Percentiles rank a stretch among this genome's conserved stretches.
phyloP scores from a whole-genome alignment of 2,797 vertebrate genomes.

The Melanotaenia nigrans region DNA sequence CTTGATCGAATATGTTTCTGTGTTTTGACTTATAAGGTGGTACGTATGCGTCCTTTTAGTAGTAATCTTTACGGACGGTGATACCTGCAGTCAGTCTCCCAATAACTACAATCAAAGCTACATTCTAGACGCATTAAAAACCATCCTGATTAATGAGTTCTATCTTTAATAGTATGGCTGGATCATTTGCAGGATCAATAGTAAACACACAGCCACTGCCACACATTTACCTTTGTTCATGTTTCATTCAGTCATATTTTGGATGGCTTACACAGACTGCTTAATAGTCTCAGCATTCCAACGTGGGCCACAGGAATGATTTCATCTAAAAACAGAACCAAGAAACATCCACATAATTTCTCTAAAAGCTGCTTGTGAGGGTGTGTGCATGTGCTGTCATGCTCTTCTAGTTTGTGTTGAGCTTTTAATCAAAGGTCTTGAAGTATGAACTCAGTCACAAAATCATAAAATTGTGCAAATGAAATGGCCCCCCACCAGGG shows the following conservation, averaged over 20 bases:
- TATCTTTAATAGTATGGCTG: not conserved
- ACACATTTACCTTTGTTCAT: not conserved
- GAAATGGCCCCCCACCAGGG: too few species aligned
- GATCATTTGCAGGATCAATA: conserved; percentile 27
- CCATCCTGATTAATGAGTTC: not conserved
- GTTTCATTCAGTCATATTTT: conserved; percentile 16
- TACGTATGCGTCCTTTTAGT: not conserved
- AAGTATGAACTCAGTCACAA: not conserved
- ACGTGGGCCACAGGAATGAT: conserved; percentile 63
- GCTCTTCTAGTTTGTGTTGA: conserved; percentile 1
- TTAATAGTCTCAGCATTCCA: conserved; percentile 54
- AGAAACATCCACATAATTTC: conserved; percentile 42
- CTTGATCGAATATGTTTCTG: not conserved
- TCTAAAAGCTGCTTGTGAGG: conserved; percentile 11
- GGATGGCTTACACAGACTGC: conserved; percentile 15
- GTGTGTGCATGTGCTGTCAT: conserved; percentile 24
- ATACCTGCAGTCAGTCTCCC: not conserved
- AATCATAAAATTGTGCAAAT: conserved; percentile 13
- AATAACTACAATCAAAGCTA: too few species aligned
- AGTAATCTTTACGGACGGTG: not conserved
- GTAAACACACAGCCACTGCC: conserved; percentile 10
- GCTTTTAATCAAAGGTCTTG: not conserved
- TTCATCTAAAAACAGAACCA: conserved; percentile 55
- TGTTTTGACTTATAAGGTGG: not conserved
- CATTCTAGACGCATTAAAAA: not conserved